A percentile compares a stretch with the other conserved stretches of the same genome.
Evolutionary conservation across 2,797 vertebrate species (phyloP).

Genomic region (Danio choprae): DNA sequence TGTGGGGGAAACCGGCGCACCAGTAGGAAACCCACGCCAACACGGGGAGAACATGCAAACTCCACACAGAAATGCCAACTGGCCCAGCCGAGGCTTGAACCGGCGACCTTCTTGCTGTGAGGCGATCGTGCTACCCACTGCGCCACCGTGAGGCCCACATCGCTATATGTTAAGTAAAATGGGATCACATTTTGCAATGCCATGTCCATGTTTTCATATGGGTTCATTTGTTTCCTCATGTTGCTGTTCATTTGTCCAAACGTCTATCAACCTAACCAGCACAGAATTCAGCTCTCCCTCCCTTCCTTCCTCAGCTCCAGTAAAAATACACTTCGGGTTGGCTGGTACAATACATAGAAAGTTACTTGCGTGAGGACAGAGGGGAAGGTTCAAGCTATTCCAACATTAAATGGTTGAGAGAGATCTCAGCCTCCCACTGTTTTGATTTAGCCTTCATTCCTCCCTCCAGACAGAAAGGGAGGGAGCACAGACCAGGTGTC

Average conservation of each 20-base stretch:
- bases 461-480: slow-evolving; percentile 21
- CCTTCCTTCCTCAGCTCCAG: not conserved
- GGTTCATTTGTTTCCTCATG: not conserved
- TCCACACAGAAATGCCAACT: too few relatives aligned
- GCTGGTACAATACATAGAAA: slow-evolving; percentile 9
- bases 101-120: too few relatives aligned
- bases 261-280: slow-evolving; percentile 1
- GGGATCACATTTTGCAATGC: not conserved
- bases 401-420: slow-evolving; percentile 39
- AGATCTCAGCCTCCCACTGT: slow-evolving; percentile 18
- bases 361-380: not conserved
- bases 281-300: slow-evolving; percentile 18
- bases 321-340: not conserved
- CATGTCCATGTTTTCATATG: not conserved
- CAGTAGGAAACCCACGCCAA: too few relatives aligned
- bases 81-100: too few relatives aligned
- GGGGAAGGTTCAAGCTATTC: slow-evolving; percentile 4
- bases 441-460: slow-evolving; percentile 42
- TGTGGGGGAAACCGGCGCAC: too few relatives aligned
- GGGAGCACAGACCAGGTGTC: slow-evolving; percentile 36
- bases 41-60: too few relatives aligned
- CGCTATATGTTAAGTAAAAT: not conserved
- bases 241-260: not conserved
- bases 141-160: too few relatives aligned
- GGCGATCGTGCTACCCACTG: too few relatives aligned